These are phyloP conservation scores for Hyperoplus lanceolatus DNA, from an alignment of 2,797 vertebrate species.

Conservation along the genomic window DNA sequence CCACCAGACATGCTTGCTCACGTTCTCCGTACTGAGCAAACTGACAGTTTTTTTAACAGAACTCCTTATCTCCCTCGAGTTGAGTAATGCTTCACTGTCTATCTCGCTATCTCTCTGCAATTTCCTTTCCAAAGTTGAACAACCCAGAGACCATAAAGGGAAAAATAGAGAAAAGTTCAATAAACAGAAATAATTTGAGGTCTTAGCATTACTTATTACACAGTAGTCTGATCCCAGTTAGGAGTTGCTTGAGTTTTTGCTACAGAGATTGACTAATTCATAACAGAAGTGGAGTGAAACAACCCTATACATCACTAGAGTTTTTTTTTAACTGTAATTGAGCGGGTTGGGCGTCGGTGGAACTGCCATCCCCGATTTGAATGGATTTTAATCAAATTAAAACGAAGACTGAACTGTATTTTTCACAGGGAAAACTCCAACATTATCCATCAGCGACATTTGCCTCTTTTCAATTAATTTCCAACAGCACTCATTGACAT, in stretches of 20 bases:
- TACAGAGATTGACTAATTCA: constrained; percentile 62
- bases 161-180: constrained; percentile 11
- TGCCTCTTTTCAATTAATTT: constrained; percentile 63
- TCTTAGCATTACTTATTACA: constrained; percentile 16
- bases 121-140: constrained; percentile 14
- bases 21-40: constrained; percentile 32
- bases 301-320: constrained; percentile 63
- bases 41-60: constrained; percentile 49
- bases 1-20: constrained; percentile 71
- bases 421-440: constrained; percentile 43
- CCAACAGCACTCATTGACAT: constrained; percentile 47
- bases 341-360: constrained; percentile 44
- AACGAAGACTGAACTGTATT: constrained; percentile 51
- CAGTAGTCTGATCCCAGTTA: background rate
- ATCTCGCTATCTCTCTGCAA: constrained; percentile 24
- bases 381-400: constrained; percentile 59
- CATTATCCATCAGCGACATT: constrained; percentile 52
- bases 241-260: constrained; percentile 38
- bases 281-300: constrained; percentile 67
- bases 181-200: constrained; percentile 17
- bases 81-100: constrained; percentile 38
- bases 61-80: constrained; percentile 45
- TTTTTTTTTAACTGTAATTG: constrained; percentile 63
- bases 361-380: constrained; percentile 57
- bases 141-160: background rate